A percentile compares a stretch with the other conserved stretches of the same genome.
phyloP scores from a whole-genome alignment of 2,797 vertebrate genomes.

The Acipenser oxyrinchus region DNA sequence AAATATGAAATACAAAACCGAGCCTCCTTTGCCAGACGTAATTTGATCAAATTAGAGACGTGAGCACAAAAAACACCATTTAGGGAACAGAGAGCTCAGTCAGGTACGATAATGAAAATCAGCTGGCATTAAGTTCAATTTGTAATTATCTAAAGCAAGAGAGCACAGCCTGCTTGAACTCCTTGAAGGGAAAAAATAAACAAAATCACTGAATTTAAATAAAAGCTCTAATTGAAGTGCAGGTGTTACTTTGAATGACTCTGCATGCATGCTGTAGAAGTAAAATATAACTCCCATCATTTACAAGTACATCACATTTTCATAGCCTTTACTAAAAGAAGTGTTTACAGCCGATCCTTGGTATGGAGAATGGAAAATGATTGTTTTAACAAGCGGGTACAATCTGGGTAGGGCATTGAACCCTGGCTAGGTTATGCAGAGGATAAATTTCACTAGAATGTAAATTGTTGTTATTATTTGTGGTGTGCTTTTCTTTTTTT shows the following conservation, averaged over 20 bases:
- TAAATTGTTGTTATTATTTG: too few relatives aligned
- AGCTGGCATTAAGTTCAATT: not conserved
- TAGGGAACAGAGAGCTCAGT: not conserved
- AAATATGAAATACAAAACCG: constrained; percentile 16
- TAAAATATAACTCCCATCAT: constrained; percentile 36
- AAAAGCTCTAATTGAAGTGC: constrained; percentile 25
- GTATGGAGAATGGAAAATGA: not conserved
- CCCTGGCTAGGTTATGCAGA: too few relatives aligned
- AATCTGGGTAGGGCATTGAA: not conserved
- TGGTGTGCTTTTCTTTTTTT: too few relatives aligned
- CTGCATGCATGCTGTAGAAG: constrained; percentile 50
- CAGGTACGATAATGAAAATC: not conserved
- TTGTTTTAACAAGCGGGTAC: not conserved
- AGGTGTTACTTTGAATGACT: constrained; percentile 52
- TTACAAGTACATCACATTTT: constrained; percentile 5
- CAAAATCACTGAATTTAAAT: not conserved
- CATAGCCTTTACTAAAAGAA: not conserved
- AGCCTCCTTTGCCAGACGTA: not conserved
- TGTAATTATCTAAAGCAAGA: not conserved
- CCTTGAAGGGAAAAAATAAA: not conserved
- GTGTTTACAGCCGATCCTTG: not conserved
- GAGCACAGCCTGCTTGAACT: not conserved
- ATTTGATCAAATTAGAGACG: constrained; percentile 1
- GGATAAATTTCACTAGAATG: too few relatives aligned
- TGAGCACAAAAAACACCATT: not conserved